Conservation (phyloP, 2,113 vertebrate species). For the Tachuris rubrigastra region DNA sequence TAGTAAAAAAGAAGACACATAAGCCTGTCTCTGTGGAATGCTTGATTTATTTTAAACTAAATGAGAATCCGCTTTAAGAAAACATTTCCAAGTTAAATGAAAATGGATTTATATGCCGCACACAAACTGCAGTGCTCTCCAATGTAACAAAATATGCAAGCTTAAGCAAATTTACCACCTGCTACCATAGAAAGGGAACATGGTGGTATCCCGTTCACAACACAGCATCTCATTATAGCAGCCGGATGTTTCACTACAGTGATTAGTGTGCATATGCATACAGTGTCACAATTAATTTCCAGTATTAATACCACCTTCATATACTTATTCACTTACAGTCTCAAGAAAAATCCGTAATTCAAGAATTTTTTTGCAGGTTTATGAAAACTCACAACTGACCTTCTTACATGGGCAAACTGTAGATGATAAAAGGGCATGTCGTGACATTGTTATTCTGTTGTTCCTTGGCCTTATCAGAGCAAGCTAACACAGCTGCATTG, state of each 20-base stretch:
- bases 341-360: neutral
- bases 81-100: neutral
- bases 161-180: conserved; percentile 53
- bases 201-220: neutral
- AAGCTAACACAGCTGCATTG: neutral
- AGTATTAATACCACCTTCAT: neutral
- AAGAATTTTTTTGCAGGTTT: neutral
- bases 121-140: neutral
- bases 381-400: neutral
- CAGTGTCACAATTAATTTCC: neutral
- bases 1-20: neutral
- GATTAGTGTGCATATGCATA: neutral
- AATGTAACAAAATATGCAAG: conserved; percentile 9
- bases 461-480: neutral
- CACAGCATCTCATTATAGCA: conserved; percentile 14
- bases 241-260: neutral
- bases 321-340: neutral
- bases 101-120: conserved; percentile 1
- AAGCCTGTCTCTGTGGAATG: neutral
- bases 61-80: neutral
- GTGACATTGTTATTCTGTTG: neutral
- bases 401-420: accelerated
- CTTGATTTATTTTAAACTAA: neutral
- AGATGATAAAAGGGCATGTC: neutral
- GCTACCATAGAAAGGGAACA: neutral